Evolutionary conservation across 2,797 vertebrate genomes (phyloP).

Genomic region (Sebastes matsubarae): DNA sequence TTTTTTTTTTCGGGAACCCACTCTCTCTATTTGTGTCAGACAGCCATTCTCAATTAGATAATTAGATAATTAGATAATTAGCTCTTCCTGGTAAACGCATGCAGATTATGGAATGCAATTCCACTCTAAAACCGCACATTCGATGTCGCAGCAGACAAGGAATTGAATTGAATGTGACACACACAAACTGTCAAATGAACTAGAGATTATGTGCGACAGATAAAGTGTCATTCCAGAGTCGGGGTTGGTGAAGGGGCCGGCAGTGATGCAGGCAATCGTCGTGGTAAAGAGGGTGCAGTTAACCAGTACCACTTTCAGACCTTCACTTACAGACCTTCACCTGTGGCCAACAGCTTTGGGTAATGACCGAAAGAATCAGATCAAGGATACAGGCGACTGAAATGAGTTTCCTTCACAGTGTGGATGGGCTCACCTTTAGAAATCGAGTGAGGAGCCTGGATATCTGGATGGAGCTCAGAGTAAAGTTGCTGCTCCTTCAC

Average conservation of each 20-base stretch:
- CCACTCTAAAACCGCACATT: neutral
- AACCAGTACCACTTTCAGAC: neutral
- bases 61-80: conserved; percentile 53
- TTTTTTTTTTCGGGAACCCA: neutral
- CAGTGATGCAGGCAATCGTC: neutral
- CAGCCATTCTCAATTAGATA: conserved; percentile 46
- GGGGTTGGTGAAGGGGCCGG: neutral
- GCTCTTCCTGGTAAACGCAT: conserved; percentile 35
- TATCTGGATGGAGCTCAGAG: neutral
- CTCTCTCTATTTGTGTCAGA: conserved; percentile 39
- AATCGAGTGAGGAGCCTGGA: neutral
- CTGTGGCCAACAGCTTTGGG: neutral
- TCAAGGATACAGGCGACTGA: neutral
- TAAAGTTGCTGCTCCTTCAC: neutral
- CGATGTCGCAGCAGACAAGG: neutral
- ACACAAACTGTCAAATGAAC: neutral
- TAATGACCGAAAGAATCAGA: neutral
- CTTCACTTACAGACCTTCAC: conserved; percentile 4
- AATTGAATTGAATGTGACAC: neutral
- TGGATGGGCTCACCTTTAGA: conserved; percentile 1
- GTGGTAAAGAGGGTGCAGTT: conserved; percentile 22
- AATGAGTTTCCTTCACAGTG: neutral
- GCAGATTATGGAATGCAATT: conserved; percentile 14
- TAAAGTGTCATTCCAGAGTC: neutral
- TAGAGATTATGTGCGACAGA: neutral